phyloP scores from a whole-genome alignment of 2,888 invertebrate genomes.

The Elmis aenea region DNA sequence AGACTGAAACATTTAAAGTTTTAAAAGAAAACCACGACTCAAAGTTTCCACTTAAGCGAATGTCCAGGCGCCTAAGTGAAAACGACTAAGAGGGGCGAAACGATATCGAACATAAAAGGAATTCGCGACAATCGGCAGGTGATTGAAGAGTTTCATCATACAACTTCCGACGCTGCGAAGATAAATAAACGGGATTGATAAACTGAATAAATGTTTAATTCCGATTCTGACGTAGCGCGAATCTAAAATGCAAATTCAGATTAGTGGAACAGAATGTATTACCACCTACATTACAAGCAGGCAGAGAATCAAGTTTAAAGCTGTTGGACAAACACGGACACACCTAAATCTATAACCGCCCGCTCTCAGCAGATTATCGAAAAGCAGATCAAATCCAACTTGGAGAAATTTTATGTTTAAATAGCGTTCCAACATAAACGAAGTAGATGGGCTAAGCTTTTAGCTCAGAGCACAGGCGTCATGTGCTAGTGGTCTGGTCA shows the following conservation, averaged over 20 bases:
- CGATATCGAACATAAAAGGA: too few relatives aligned
- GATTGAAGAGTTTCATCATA: conserved; percentile 36
- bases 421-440: conserved; percentile 7
- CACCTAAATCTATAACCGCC: conserved; percentile 48
- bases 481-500: conserved; percentile 31
- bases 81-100: conserved; percentile 7
- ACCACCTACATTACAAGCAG: conserved; percentile 39
- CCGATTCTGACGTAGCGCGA: conserved; percentile 39
- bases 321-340: conserved; percentile 48
- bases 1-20: conserved; percentile 30
- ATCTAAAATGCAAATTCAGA: conserved; percentile 49
- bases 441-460: conserved; percentile 4
- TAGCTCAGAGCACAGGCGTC: conserved; percentile 13
- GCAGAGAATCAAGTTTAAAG: conserved; percentile 43
- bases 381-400: conserved; percentile 45
- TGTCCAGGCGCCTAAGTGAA: conserved; percentile 16
- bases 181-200: conserved; percentile 40
- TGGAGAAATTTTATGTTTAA: conserved; percentile 34
- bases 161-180: conserved; percentile 34
- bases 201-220: conserved; percentile 46
- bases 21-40: conserved; percentile 31
- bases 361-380: conserved; percentile 45
- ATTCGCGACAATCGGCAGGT: conserved; percentile 32
- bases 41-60: conserved; percentile 25
- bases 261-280: conserved; percentile 30